Base-by-base conservation (phyloP, 2,113 vertebrate genomes). In the Xerus inauris region DNA sequence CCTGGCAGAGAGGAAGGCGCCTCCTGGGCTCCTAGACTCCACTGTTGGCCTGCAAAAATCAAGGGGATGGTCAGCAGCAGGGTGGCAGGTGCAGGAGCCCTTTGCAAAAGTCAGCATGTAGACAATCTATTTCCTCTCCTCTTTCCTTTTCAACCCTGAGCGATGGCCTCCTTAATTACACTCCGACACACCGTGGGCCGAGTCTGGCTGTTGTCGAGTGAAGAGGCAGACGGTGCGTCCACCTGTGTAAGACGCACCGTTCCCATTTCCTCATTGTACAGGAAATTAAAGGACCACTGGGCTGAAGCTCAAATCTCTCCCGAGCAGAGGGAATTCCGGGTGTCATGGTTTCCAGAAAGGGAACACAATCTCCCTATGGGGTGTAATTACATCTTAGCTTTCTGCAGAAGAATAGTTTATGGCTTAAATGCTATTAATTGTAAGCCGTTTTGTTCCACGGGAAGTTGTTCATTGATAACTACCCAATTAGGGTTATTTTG, bases 401-500 rank as follows among this genome's bases (percentile, higher is more conserved):
- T 98, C 97, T 97, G 91, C 97, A 97, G 97, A 98, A 98, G 96
- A 98, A 98, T 97, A 97, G 97, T 42, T 97, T 96, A 98, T 80
- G 92, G 98, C 96, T 98, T 98, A 98, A 98, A 98, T 79, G 98
- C 98, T 98, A 98, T 98, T 98, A 98, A 99, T 98, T 98, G 98
- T 98, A 98, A 98, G 97, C 97, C 96, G 95, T 98, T 98, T 98
- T 98, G 98, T 99, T 99, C 97, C 98, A 98, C 72, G 90, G 98
- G 97, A 98, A 98, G 98, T 98, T 98, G 98, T 98, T 98, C 97
- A 38, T 98, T 98, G 98, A 98, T 99, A 98, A 98, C 98, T 98
- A 98, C 97, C 98, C 98, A 98, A 98, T 99, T 99, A 98, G 98
- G 87, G 98, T 98, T 99, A 98, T 98, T 99, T 98, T 98, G 98